phyloP scores from a whole-genome alignment of 2,797 vertebrate species.

The Salmo trutta region DNA sequence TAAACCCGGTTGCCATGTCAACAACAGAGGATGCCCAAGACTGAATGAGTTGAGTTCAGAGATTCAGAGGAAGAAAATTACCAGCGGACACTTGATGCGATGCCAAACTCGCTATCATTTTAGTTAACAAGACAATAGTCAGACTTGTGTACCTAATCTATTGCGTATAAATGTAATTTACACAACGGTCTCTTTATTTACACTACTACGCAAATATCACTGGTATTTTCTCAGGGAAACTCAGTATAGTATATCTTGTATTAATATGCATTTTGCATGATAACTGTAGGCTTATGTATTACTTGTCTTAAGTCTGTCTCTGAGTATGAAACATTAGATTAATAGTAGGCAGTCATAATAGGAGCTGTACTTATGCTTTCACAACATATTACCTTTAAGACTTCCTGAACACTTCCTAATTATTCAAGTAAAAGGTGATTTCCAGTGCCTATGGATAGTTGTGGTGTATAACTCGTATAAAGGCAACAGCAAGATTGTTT shows the following conservation, averaged over 20 bases:
- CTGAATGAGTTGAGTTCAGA: background rate
- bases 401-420: background rate
- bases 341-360: background rate
- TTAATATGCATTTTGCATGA: background rate
- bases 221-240: constrained; percentile 4
- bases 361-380: background rate
- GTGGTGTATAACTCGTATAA: background rate
- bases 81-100: constrained; percentile 2
- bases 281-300: background rate
- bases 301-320: background rate
- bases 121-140: too few relatives aligned
- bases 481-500: background rate
- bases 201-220: too few relatives aligned
- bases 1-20: constrained; percentile 17
- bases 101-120: background rate
- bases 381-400: background rate
- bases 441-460: background rate
- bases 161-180: background rate
- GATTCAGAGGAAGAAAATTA: constrained; percentile 1
- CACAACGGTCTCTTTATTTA: background rate
- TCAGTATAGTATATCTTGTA: background rate
- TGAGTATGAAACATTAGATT: background rate
- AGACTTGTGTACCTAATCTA: background rate
- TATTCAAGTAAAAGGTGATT: background rate
- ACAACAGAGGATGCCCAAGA: constrained; percentile 12